Percentiles rank a stretch among this genome's conserved stretches.
Conservation (phyloP, 2,888 invertebrate genomes). For the Heliconius charithonia region DNA sequence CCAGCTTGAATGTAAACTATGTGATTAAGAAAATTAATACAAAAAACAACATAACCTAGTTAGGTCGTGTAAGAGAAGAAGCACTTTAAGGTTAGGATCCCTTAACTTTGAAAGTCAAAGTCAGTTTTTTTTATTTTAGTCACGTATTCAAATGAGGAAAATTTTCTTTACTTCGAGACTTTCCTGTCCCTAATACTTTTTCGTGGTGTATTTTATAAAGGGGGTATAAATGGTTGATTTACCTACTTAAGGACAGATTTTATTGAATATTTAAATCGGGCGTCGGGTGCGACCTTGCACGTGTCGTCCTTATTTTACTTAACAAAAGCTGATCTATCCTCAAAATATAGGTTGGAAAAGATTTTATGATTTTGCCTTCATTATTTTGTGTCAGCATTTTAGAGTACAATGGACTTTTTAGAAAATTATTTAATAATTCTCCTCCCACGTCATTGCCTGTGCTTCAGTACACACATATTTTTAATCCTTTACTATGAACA, state of each 20-base stretch:
- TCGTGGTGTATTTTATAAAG: conserved; percentile 44
- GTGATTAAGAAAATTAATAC: neutral
- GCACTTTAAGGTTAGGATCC: conserved; percentile 28
- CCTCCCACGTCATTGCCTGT: too few species aligned
- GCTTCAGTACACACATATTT: neutral
- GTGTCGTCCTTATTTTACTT: conserved; percentile 5
- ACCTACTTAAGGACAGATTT: conserved; percentile 28
- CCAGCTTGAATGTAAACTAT: neutral
- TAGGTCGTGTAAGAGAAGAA: conserved; percentile 27
- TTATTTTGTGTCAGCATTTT: neutral
- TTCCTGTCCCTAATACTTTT: conserved; percentile 39
- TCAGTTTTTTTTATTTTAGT: conserved; percentile 42
- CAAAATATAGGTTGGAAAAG: neutral
- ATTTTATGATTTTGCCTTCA: neutral
- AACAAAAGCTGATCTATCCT: conserved; percentile 1
- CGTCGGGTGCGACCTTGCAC: conserved; percentile 13
- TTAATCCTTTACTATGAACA: too few species aligned
- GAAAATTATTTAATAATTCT: neutral
- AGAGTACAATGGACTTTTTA: neutral
- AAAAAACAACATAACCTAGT: conserved; percentile 37
- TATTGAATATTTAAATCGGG: conserved; percentile 26
- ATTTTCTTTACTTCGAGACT: conserved; percentile 44
- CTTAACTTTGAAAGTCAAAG: conserved; percentile 37
- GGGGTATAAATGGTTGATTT: conserved; percentile 45
- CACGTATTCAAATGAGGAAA: conserved; percentile 48